Evolutionary conservation across 2,113 vertebrate species (phyloP), one percentile per base, ranked within the genome.

Genomic region (Cardinalis cardinalis): DNA sequence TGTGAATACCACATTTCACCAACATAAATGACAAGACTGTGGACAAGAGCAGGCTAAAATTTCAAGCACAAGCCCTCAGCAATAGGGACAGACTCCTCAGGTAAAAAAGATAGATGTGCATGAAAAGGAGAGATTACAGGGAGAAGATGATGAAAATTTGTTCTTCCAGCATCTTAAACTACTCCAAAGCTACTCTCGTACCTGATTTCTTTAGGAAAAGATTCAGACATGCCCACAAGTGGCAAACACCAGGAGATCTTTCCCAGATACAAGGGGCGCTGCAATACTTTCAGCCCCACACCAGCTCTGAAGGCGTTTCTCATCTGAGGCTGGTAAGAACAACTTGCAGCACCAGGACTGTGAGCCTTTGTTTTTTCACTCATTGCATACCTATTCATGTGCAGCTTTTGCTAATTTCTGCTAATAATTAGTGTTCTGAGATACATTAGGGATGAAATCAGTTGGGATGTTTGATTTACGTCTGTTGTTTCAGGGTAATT

Each of bases 341-440:
- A 89, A 25, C 23, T 29, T 41, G 9, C 68, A 78, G 41, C 31
- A 29, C 58, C 49, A 88, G 46, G 38, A 59, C 60, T 52, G 14
- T 3, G 32, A 76, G 65, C 38, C 46, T 88, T 49, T 49, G 43
- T 6, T 60, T 85, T 75, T 38, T n/a, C 52, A 63, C 3, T 64
- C 16, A 40, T n/a, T 26, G 48, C 52, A 52, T 29, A 56, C 16
- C 43, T 70, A 34, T 36, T 85, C n/a, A 7, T 81, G 40, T 29
- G 61, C 44, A 83, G 56, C 65, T 51, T 66, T 65, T 29, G 75
- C 34, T 86, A 77, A 93, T 92, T 91, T 87, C 71, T 76, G 61
- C 53, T 85, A 91, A 87, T 91, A 95, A 92, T 84, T 94, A 84
- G 61, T 32, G 24, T 49, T 92, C 58, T 56, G 46, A 95, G 77